These are phyloP conservation scores for Scomber colias DNA, from an alignment of 2,113 vertebrate genomes.

Conservation along the genomic window DNA sequence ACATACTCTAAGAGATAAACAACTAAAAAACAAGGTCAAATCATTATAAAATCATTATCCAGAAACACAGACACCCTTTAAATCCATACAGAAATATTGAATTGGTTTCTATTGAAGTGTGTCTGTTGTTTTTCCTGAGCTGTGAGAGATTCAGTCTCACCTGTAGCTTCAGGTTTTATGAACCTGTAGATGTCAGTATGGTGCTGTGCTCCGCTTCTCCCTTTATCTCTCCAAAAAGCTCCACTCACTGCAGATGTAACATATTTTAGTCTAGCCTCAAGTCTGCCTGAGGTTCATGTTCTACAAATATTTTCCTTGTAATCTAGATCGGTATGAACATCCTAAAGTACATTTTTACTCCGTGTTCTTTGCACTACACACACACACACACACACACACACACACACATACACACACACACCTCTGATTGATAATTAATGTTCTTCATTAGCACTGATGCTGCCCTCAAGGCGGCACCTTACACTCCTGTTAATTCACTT, in stretches of 20 bases:
- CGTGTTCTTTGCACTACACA: slow-evolving; percentile 68
- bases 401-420: slow-evolving; percentile 6
- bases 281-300: slow-evolving; percentile 81
- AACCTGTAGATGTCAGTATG: slow-evolving; percentile 89
- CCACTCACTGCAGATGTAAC: slow-evolving; percentile 78
- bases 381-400: slow-evolving; percentile 24
- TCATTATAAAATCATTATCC: background rate
- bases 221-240: slow-evolving; percentile 73
- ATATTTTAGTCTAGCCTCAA: slow-evolving; percentile 79
- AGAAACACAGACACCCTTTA: too few relatives aligned
- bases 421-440: slow-evolving; percentile 32
- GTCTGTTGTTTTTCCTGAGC: background rate
- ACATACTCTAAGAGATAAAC: background rate
- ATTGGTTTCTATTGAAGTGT: background rate
- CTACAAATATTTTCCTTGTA: slow-evolving; percentile 87
- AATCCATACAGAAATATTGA: accelerated
- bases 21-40: background rate
- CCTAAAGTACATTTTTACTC: slow-evolving; percentile 71
- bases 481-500: slow-evolving; percentile 18
- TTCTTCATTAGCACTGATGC: slow-evolving; percentile 37
- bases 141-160: slow-evolving; percentile 45
- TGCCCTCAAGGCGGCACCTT: slow-evolving; percentile 44
- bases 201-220: slow-evolving; percentile 70
- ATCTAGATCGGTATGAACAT: slow-evolving; percentile 82
- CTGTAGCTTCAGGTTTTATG: slow-evolving; percentile 65